Evolutionary conservation across 2,797 vertebrate genomes (phyloP), one percentile per base, ranked within the genome.

Genomic region (Limosa lapponica): DNA sequence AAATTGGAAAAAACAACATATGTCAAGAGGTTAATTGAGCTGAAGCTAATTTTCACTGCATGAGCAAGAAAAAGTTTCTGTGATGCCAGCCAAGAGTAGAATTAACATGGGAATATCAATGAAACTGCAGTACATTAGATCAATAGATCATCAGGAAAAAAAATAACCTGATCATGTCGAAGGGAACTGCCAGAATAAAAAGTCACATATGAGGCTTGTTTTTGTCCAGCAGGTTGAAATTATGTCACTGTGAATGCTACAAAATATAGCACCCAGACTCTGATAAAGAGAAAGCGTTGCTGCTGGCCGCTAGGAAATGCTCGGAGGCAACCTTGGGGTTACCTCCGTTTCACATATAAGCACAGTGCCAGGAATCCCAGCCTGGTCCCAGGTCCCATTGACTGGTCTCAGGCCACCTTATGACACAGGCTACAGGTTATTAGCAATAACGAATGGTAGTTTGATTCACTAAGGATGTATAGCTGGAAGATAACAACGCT

Each of bases 21-120:
- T 84, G 82, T 89, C 85, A 93, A 91, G 61, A 93, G 90, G 93
- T 95, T 96, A 96, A 95, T 95, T 95, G 93, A 96, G 82, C 85
- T 92, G 93, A 80, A 93, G 93, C 52, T 89, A 82, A 95, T 94
- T 96, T 94, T 93, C 67, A 49, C 77, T 82, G 51, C 81, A 77
- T 61, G 34, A 93, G 64, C 74, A 94, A 94, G 83, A 49, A 90
- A 67, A 84, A 89, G 49, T 79, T 94, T 95, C 77, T 92, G 78
- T 74, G 80, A 79, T 69, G 64, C 44, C 52, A 73, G 62, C 24
- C 32, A 70, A 49, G 65, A 81, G 44, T 67, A 2, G 2, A 58
- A 93, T 95, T 94, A 89, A 92, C 91, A 82, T 9, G 23, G 39
- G 55, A 92, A 90, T 84, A 77, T 85, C 90, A 92, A 85, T 92